Base-by-base conservation (phyloP, 2,797 vertebrate genomes). In the Falco peregrinus region DNA sequence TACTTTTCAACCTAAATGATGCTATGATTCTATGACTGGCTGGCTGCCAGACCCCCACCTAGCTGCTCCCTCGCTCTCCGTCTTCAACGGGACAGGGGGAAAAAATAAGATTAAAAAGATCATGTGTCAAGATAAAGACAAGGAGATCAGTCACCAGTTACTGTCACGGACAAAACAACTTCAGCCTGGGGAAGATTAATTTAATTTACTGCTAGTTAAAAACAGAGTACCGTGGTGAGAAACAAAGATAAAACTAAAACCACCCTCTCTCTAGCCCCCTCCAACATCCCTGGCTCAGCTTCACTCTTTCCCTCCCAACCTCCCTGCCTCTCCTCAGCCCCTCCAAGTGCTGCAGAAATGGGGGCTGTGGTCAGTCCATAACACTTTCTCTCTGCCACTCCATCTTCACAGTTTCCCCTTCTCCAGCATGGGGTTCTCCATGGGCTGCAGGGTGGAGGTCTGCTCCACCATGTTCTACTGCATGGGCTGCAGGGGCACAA, bases 81-180 rank as follows among this genome's bases (percentile, higher is more conserved):
- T 45, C 43, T 16, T 45, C 43, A 45, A 45, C 43, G 18, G 43
- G 43, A 45, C 43, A 45, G 43, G 43, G 43, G 43, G 17, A 67
- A 12, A 87, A 77, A 71, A 45, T 7, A 71, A 33, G 12, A 75
- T 16, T 11, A 47, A 43, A 78, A 69, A 57, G 3, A 8, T 47
- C 17, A 0, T 45, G 11, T 10, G 12, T n/a, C 0, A 0, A 76
- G 37, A 29, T 53, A 28, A 84, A 87, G 31, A 65, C 41, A 87
- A 61, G 31, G 21, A 79, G 10, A 76, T 45, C 37, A 35, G 31
- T 79, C 45, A 73, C 4, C 15, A n/a, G 1, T 47, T 79, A 73
- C 41, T 11, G 25, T 45, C 31, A 83, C 5, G 5, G 78, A 17
- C 19, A 77, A 68, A 93, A 51, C 6, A 90, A 22, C 17, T 13